Conservation (phyloP, 2,888 invertebrate species). For the Chrysina gloriosa region DNA sequence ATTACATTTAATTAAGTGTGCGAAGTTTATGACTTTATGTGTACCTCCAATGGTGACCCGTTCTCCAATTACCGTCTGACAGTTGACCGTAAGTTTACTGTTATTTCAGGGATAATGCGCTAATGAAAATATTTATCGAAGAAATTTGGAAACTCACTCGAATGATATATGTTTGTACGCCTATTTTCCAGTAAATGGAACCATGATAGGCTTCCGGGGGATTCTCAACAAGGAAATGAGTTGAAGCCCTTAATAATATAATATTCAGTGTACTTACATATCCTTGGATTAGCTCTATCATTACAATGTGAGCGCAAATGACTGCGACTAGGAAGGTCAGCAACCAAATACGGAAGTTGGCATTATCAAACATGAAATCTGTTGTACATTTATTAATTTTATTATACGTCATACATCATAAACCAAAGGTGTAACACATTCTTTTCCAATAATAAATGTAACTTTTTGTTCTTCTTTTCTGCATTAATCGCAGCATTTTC, state of each 20-base stretch:
- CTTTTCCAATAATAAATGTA: no score
- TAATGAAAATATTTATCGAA: conserved; percentile 36
- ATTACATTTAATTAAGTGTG: conserved; percentile 59
- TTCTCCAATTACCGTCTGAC: conserved; percentile 56
- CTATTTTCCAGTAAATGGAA: not conserved
- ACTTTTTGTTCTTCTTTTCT: no score
- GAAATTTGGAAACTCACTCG: conserved; percentile 39
- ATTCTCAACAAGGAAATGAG: not conserved
- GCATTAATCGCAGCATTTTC: no score
- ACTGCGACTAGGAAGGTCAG: no score
- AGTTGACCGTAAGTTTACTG: conserved; percentile 45
- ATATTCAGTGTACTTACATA: no score
- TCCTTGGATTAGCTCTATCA: not conserved
- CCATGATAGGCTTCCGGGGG: conserved; percentile 4
- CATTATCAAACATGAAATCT: no score
- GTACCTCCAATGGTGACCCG: conserved; percentile 50
- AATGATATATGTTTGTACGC: not conserved
- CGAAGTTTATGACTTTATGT: conserved; percentile 54
- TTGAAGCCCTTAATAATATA: not conserved
- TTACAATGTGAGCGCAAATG: no score
- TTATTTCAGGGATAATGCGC: conserved; percentile 27
- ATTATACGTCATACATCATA: no score
- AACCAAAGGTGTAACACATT: no score
- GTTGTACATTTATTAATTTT: no score
- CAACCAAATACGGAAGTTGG: no score